Conservation (phyloP, 2,888 invertebrate species). For the Gari tellinella region DNA sequence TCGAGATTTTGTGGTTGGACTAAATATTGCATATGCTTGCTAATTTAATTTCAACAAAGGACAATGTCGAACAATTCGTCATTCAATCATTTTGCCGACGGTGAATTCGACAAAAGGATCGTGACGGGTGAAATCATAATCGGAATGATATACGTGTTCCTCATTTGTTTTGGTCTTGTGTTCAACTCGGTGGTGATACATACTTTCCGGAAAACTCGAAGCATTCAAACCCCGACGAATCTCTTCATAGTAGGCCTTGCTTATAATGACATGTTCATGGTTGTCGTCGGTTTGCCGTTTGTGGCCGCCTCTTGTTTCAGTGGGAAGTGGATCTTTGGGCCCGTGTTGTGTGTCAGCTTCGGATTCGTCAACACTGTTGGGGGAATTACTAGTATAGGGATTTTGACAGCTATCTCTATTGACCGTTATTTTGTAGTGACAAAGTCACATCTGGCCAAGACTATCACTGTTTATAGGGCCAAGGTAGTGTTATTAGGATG, state of each 20-base stretch:
- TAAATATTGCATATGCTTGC: too few species aligned
- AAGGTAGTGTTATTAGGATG: conserved; percentile 33
- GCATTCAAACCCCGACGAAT: conserved; percentile 38
- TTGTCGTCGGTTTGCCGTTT: conserved; percentile 28
- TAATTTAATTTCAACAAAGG: too few species aligned
- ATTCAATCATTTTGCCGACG: too few species aligned
- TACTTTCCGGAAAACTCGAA: conserved; percentile 18
- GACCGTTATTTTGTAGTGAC: conserved; percentile 44
- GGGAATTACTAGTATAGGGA: conserved; percentile 30
- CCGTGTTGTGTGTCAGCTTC: conserved; percentile 27
- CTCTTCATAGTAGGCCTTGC: conserved; percentile 36
- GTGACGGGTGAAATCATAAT: not conserved
- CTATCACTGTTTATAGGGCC: conserved; percentile 37
- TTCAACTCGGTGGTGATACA: conserved; percentile 29
- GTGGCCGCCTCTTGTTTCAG: conserved; percentile 34
- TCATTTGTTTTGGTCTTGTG: conserved; percentile 18
- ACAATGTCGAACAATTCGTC: too few species aligned
- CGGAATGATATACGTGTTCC: conserved; percentile 15
- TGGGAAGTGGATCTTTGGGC: conserved; percentile 38
- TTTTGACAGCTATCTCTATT: conserved; percentile 33
- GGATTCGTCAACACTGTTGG: conserved; percentile 32
- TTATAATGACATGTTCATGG: conserved; percentile 19
- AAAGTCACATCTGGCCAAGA: conserved; percentile 19
- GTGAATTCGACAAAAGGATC: too few species aligned
- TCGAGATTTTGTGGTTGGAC: too few species aligned